Base-by-base conservation (phyloP, 2,797 vertebrate species). In the Harpagifer antarcticus region DNA sequence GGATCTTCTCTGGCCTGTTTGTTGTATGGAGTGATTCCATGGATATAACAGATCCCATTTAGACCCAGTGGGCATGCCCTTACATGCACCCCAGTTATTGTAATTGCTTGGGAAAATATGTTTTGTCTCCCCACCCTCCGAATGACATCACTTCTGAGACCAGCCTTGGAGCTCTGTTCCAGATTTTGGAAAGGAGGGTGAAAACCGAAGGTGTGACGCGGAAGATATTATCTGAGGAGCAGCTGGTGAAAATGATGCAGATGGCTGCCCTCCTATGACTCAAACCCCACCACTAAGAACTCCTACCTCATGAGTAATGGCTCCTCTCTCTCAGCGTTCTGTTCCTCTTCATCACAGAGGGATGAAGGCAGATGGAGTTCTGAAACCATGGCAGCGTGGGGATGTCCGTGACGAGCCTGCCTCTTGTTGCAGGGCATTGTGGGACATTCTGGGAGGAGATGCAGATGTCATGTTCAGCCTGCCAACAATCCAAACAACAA, bases 321-420 rank as follows among this genome's bases (percentile, higher is more conserved):
- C 12, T 73, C 73, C 17, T 82, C 76, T 3, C 55, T 19, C 4
- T 67, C 57, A 0, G 43, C 0, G 0, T 65, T 72, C 50, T 74
- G 71, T 10, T 89, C 78, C 61, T 87, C 74, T 19, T 88, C 88
- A 4, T 89, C 76, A 44, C 66, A 84, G 52, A 55, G 33, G 2
- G 75, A 72, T 11, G 82, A 81, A 48, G 90, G 93, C 47, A 94
- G 83, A 78, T 91, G 91, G 4, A 94, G 85, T 3, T 82, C 71
- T 13, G 88, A 65, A 53, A 82, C 55, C 19, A 49, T 72, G 1
- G 42, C 0, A 16, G 69, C 8, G 33, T 56, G 6, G 2, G 48
- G n/a, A 20, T 42, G 76, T 2, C 44, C 27, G 0, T 9, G 6
- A 23, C 0, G 4, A 62, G 48, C 50, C 11, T 14, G 47, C 13